Conservation (phyloP, 2,888 invertebrate species). For the Sphinx pinastri region DNA sequence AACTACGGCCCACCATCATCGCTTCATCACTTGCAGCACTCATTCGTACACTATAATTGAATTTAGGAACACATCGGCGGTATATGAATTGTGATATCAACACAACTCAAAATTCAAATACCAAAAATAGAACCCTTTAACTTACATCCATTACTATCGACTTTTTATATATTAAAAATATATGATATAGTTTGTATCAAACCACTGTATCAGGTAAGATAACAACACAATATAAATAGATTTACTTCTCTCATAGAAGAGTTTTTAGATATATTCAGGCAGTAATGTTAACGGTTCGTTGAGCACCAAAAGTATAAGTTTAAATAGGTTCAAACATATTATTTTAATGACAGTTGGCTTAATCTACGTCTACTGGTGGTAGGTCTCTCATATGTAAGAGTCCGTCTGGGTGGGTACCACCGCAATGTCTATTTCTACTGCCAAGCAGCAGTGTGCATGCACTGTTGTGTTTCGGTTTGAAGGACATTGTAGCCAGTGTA, state of each 20-base stretch:
- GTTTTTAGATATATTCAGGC: constrained; percentile 11
- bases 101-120: constrained; percentile 15
- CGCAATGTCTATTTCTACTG: too few relatives aligned
- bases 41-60: constrained; percentile 5
- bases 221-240: too few relatives aligned
- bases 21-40: not conserved
- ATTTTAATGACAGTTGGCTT: not conserved
- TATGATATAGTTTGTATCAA: not conserved
- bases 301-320: constrained; percentile 11
- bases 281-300: not conserved
- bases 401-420: too few relatives aligned
- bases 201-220: not conserved
- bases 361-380: too few relatives aligned
- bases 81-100: constrained; percentile 17
- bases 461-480: too few relatives aligned
- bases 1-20: not conserved
- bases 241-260: not conserved
- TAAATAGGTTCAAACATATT: not conserved
- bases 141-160: not conserved
- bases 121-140: constrained; percentile 5
- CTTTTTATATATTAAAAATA: not conserved
- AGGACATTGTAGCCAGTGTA: too few relatives aligned
- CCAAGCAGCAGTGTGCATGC: too few relatives aligned
- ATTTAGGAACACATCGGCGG: constrained; percentile 24
- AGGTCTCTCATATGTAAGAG: too few relatives aligned